Base-by-base conservation (phyloP, 2,113 vertebrate species). In the Meriones unguiculatus region DNA sequence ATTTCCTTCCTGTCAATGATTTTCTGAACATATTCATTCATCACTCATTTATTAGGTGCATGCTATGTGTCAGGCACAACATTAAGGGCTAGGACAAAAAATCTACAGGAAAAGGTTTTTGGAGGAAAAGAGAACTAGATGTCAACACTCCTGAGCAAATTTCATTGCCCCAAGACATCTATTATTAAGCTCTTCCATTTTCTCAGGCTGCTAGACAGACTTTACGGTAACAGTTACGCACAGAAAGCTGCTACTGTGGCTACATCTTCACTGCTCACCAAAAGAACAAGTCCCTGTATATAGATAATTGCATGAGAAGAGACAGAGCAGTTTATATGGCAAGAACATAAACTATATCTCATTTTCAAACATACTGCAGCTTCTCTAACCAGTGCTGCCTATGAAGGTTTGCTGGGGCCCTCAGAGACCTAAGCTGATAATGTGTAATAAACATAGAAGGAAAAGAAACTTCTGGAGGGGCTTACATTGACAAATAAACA, bases 101-200 rank as follows among this genome's bases (percentile, higher is more conserved):
- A 84, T 32, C 72, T 59, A 32, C 22, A 86, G 59, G 64, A 50
- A 8, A 30, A 89, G 46, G 38, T 59, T 10, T 32, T 73, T 14
- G 38, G 89, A 87, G 64, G 30, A 70, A 91, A 62, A 65, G 57
- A 89, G 81, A 94, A 64, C 4, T 28, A 69, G 30, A 87, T 82
- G 24, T 17, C 35, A n/a, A 96, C 78, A 50, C 35, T 73, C 81
- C 77, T 69, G 41, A 69, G 69, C 32, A 87, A 95, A 86, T 65
- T 65, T 78, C 64, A 38, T 35, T 78, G 50, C 78, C 95, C 91
- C 32, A 11, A 87, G 64, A 62, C 41, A 80, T 70, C 75, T 89
- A 46, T 91, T 89, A 87, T 84, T 86, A 82, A 93, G 57, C 62
- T 67, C 46, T 89, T 76, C 62, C 52, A 87, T 87, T 84, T 94